Evolutionary conservation across 2,888 invertebrate species (phyloP).

Genomic region (Teinopalpus imperialis): DNA sequence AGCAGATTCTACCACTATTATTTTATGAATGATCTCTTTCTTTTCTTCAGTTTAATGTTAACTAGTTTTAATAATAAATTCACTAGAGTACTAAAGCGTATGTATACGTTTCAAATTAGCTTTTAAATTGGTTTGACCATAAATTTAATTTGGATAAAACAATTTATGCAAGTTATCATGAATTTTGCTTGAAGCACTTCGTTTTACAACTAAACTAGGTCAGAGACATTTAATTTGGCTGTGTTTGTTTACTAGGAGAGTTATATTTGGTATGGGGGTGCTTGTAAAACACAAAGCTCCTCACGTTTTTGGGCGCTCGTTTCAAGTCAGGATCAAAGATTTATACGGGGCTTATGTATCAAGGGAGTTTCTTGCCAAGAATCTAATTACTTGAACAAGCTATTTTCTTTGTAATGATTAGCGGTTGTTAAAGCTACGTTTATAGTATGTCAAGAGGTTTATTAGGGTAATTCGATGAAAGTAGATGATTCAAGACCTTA

Average conservation of each 20-base stretch:
- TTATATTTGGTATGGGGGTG: slow-evolving; percentile 9
- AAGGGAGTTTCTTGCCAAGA: slow-evolving; percentile 25
- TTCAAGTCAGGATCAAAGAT: slow-evolving; percentile 27
- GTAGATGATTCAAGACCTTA: too few relatives aligned
- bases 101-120: too few relatives aligned
- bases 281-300: slow-evolving; percentile 25
- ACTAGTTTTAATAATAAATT: too few relatives aligned
- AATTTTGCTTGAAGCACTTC: slow-evolving; percentile 10
- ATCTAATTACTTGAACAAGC: slow-evolving; percentile 25
- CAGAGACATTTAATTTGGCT: slow-evolving; percentile 23
- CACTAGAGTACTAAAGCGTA: too few relatives aligned
- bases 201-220: slow-evolving; percentile 12
- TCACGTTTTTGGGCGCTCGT: slow-evolving; percentile 26
- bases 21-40: too few relatives aligned
- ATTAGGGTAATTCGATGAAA: too few relatives aligned
- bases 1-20: too few relatives aligned
- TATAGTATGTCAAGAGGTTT: too few relatives aligned
- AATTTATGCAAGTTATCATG: not conserved
- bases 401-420: slow-evolving; percentile 19
- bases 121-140: too few relatives aligned
- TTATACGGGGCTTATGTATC: slow-evolving; percentile 24
- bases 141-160: not conserved
- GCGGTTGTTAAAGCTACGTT: slow-evolving; percentile 6
- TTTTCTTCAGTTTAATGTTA: too few relatives aligned
- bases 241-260: slow-evolving; percentile 24